Evolutionary conservation across 2,797 vertebrate genomes (phyloP), one percentile per base, ranked within the genome.

Genomic region (Leptodactylus fallax): DNA sequence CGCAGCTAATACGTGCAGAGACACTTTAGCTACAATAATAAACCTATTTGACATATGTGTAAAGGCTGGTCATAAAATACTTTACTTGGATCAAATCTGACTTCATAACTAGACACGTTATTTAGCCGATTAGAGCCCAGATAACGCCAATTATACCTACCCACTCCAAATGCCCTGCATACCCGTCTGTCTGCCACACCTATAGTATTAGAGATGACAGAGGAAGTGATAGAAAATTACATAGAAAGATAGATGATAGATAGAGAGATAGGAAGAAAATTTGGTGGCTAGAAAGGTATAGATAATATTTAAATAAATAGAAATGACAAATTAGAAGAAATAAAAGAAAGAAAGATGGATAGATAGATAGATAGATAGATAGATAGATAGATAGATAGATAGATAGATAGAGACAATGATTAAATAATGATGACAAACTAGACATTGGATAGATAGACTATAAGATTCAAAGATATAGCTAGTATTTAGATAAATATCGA

Each of bases 41-140:
- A 25, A 49, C 55, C 17, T 25, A 85, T 61, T 6, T 84, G 82
- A 84, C 53, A 47, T 21, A 72, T 60, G 25, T 76, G 71, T 47
- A 49, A 51, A 76, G 55, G 27, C 69, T 71, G 71, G 71, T 13
- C 25, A 27, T 19, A 79, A 36, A 19, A 56, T 8, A 19, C n/a
- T 79, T 11, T 7, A 16, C 55, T 19, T 13, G 23, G 23, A 56
- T 27, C 8, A 36, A 7, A 79, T 79, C 14, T 58, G 77, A 5
- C 77, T 11, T 6, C 6, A 79, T 19, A 27, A 58, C 17, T 19
- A 79, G 55, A 79, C 14, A 25, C 1, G 12, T 27, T 56, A 27
- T 65, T 67, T 14, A 63, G 2, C 47, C 36, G 25, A 47, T 6
- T 23, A 71, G 49, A 47, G 51, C 53, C 81, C 67, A 71, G 9